Base-by-base conservation (phyloP, 2,888 invertebrate genomes). In the Dynastes tityus region DNA sequence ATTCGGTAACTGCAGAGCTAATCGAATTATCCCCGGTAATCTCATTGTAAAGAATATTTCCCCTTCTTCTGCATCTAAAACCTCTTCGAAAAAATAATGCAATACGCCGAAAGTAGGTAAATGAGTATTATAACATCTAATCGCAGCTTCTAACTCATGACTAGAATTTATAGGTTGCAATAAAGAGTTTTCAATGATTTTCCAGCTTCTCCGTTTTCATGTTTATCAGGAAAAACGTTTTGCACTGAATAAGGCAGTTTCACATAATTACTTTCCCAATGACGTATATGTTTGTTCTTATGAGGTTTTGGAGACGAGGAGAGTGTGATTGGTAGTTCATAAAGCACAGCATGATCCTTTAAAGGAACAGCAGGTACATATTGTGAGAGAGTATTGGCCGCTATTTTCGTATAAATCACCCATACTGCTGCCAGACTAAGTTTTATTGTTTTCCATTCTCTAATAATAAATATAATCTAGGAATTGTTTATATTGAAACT, bases 201-300 rank as follows among this genome's bases (percentile, higher is more conserved):
- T 91, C 96, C 96, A 96, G 75, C 95, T 65, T 89, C 89, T 49
- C 92, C 92, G 84, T 91, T 89, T 78, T 89, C 86, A 86, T 91
- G 91, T 84, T 91, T 89, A 8, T 93, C 91, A 8, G 95, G 94
- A 88, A 95, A 96, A 81, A 95, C 90, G 88, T 94, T 97, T 80
- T 94, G 92, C 1, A 90, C 87, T 0, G 97, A 96, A 87, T 93
- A 95, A 0, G 98, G 98, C 93, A 98, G 91, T 82, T 95, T 91
- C 0, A 98, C 97, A 89, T 95, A 94, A 80, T 94, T 91, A 27
- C 92, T 90, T 86, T 95, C 95, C 97, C 98, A 98, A 84, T 92
- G 92, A 83, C 94, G 94, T 5, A 89, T 89, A n/a, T 92, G 92
- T 5, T 86, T 85, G 6, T 85, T 82, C 0, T 92, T 91, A 86